Percentiles rank a stretch among this genome's conserved stretches.
Evolutionary conservation across 2,113 vertebrate genomes (phyloP).

Genomic region (Theristicus caerulescens): DNA sequence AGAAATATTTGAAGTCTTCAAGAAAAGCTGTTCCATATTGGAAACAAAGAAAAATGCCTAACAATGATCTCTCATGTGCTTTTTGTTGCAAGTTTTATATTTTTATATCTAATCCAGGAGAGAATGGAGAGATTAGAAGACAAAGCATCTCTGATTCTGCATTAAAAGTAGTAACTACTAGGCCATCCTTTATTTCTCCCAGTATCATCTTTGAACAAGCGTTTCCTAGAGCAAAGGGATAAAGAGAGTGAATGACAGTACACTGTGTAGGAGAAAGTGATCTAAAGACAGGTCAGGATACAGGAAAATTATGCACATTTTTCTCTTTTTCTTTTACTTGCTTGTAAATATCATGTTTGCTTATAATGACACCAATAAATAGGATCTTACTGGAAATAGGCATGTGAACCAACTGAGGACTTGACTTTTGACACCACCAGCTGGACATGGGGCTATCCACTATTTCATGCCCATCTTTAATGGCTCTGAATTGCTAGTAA

Average conservation of each 20-base stretch:
- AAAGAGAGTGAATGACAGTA: background rate
- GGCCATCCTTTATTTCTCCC: background rate
- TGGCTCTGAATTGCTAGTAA: background rate
- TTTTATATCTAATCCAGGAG: background rate
- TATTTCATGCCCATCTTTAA: background rate
- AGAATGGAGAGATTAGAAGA: background rate
- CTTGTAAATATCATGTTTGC: background rate
- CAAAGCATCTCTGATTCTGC: background rate
- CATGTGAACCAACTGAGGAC: background rate
- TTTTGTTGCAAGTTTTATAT: background rate
- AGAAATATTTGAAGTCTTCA: background rate
- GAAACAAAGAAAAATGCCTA: background rate
- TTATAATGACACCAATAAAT: background rate
- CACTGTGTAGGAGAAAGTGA: background rate
- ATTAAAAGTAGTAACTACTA: background rate
- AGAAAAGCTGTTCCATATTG: background rate
- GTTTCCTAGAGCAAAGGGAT: background rate
- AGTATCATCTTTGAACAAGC: background rate
- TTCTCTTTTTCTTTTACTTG: background rate
- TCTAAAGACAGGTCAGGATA: background rate
- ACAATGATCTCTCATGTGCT: background rate
- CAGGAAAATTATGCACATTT: background rate
- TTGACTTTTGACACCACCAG: background rate
- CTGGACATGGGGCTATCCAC: background rate
- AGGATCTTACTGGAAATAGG: background rate